These are phyloP conservation scores for Notothenia coriiceps DNA, from an alignment of 2,113 vertebrate species.

Conservation along the genomic window DNA sequence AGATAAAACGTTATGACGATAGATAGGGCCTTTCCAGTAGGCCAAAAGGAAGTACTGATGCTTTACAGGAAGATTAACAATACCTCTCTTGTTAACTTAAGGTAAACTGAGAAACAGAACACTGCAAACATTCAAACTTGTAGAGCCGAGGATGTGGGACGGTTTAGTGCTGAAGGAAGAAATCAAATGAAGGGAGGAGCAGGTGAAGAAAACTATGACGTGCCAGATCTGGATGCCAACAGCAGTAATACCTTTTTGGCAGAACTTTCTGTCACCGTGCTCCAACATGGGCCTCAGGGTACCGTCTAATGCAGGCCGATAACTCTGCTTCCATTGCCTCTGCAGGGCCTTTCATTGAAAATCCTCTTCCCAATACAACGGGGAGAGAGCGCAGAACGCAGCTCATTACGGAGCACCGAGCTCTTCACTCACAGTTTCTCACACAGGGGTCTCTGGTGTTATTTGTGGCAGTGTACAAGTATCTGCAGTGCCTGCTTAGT, in stretches of 20 bases:
- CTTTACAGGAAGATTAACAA: slow-evolving; percentile 58
- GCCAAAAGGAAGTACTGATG: slow-evolving; percentile 43
- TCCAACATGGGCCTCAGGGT: slow-evolving; percentile 43
- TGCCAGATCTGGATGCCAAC: slow-evolving; percentile 47
- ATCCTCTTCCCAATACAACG: slow-evolving; percentile 59
- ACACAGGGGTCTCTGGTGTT: slow-evolving; percentile 37
- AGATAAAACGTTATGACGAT: slow-evolving; percentile 56
- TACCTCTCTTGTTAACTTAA: not conserved
- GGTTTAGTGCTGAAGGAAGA: not conserved
- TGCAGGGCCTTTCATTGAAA: slow-evolving; percentile 72
- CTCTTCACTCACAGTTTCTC: slow-evolving; percentile 22
- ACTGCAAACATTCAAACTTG: not conserved
- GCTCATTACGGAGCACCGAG: slow-evolving; percentile 55
- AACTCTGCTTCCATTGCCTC: slow-evolving; percentile 46
- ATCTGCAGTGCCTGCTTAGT: slow-evolving; percentile 27
- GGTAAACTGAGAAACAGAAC: slow-evolving; percentile 4
- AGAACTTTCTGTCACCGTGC: slow-evolving; percentile 34
- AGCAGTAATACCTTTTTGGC: slow-evolving; percentile 64
- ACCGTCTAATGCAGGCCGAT: slow-evolving; percentile 37
- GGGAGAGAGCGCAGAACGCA: slow-evolving; percentile 41
- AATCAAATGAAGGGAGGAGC: slow-evolving; percentile 18
- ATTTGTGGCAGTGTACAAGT: not conserved
- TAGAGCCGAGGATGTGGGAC: not conserved
- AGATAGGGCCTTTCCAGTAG: slow-evolving; percentile 32
- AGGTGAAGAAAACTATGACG: slow-evolving; percentile 36